Evolutionary conservation across 1,140 invertebrate species (phyloP), one percentile per base, ranked within the genome.

Genomic region (Eriosoma lanigerum): DNA sequence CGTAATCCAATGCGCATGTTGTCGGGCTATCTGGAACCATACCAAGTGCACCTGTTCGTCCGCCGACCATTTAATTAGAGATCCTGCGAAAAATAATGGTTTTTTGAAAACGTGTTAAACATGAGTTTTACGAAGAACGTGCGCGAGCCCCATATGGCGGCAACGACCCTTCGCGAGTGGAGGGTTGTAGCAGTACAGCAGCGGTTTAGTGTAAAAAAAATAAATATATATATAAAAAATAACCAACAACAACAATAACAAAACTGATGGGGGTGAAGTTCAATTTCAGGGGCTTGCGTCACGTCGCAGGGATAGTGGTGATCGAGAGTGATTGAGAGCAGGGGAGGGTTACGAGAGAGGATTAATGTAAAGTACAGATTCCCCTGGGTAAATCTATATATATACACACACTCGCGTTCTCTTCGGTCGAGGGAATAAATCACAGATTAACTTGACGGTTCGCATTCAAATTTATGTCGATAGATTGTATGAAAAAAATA

Each of bases 11-110:
- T 89, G 88, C 9, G 90, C 88, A 83, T 95, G 89, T 58, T 89
- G 85, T 48, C 91, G 87, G 84, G 89, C 85, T 3, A 96, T 90
- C 85, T 90, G 91, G 84, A 96, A 95, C 95, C 95, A 97, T 80
- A 96, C 89, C 48, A 91, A 91, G 82, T 93, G 87, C 84, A 89
- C 90, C 44, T 90, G 89, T 26, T 89, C 86, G 26, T 86, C 84
- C 48, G 84, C 87, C 75, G 75, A 78, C 94, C 94, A 96, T 83
- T 89, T 86, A 62, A 88, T 85, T 60, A 96, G 83, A 0, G 94
- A 95, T 83, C 87, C 94, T 95, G 84, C 29, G 89, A 88, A 82
- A 78, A 78, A 60, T 78, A 78, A 78, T 78, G 75, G 54, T 60
- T 76, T 76, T 76, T 76, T 76, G 73, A 76, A 60, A 76, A 76